Base-by-base conservation (phyloP, 1,140 invertebrate genomes). In the Leptestheria dahalacensis region DNA sequence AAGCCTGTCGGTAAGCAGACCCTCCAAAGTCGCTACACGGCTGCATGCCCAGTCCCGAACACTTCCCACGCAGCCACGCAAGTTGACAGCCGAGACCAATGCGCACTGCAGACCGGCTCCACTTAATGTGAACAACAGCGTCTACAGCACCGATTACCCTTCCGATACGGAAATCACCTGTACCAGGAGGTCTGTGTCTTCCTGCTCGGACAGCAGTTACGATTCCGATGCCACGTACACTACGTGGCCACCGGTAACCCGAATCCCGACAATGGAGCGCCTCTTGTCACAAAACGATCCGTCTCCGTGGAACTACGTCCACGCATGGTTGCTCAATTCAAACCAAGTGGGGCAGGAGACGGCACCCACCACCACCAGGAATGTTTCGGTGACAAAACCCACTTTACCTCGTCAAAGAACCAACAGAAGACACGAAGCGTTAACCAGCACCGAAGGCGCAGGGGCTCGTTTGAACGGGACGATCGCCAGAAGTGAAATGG, bases 191-290 rank as follows among this genome's bases (percentile, higher is more conserved):
- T 57, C 61, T 11, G 46, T 60, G 28, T 33, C 51, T 26, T 60
- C 58, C 15, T 52, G 25, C n/a, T 52, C 58, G 15, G 48, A 25
- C 58, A 52, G 25, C 23, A 48, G 25, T 18, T 26, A 57, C n/a
- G 61, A 62, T 20, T 62, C 61, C 23, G 61, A 62, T 20, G 61
- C 54, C 20, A 62, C 55, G 3, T 62, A 62, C 48, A 57, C 61
- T 11, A 62, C 61, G 2, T 62, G 61, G 61, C 61, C 61, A 10
- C 61, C 61, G 1, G 21, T 55, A 2, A 28, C 33, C 11, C 53
- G 53, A 26, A 28, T 55, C 21, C 53, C 53, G 26, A 55, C 26
- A 24, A 55, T 55, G 53, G 53, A 55, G 26, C 23, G 53, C 21
- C 53, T 55, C 10, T 11, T 55, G 11, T 55, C 53, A 18, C 25